A percentile compares a stretch with the other conserved stretches of the same genome.
Conservation (phyloP, 1,140 invertebrate genomes). For the Apis laboriosa region DNA sequence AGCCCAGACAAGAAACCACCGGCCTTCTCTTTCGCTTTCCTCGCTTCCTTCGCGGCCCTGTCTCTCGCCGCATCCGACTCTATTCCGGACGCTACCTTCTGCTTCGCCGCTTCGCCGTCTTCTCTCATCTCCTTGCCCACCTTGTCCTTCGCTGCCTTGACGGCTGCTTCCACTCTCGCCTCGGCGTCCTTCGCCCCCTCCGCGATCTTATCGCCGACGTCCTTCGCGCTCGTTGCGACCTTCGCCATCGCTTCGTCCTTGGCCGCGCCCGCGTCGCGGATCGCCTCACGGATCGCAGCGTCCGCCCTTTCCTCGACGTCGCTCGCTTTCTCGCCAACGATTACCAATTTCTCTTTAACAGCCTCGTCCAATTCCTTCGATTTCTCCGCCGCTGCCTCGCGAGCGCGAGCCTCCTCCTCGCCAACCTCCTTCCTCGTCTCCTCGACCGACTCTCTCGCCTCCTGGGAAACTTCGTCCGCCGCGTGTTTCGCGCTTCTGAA, state of each 20-base stretch:
- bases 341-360: background rate
- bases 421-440: slow-evolving; percentile 53
- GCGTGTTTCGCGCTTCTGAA: slow-evolving; percentile 68
- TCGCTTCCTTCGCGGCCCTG: slow-evolving; percentile 26
- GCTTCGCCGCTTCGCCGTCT: slow-evolving; percentile 30
- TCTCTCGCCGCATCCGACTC: slow-evolving; percentile 24
- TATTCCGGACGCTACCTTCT: slow-evolving; percentile 34
- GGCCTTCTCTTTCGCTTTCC: slow-evolving; percentile 28
- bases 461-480: slow-evolving; percentile 72
- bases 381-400: slow-evolving; percentile 23
- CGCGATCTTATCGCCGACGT: background rate
- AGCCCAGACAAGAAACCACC: slow-evolving; percentile 33
- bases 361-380: slow-evolving; percentile 7
- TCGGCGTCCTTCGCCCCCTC: background rate
- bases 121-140: slow-evolving; percentile 13
- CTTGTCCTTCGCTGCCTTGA: slow-evolving; percentile 26
- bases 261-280: slow-evolving; percentile 13
- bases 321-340: background rate
- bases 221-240: slow-evolving; percentile 2
- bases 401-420: slow-evolving; percentile 58
- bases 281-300: slow-evolving; percentile 1
- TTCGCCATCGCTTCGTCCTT: slow-evolving; percentile 38
- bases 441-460: slow-evolving; percentile 68
- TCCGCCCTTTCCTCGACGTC: slow-evolving; percentile 24
- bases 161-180: background rate